Percentiles rank a stretch among this genome's conserved stretches.
These are phyloP conservation scores for Pristionchus maxplancki DNA, from an alignment of 2,888 invertebrate species.

Conservation along the genomic window DNA sequence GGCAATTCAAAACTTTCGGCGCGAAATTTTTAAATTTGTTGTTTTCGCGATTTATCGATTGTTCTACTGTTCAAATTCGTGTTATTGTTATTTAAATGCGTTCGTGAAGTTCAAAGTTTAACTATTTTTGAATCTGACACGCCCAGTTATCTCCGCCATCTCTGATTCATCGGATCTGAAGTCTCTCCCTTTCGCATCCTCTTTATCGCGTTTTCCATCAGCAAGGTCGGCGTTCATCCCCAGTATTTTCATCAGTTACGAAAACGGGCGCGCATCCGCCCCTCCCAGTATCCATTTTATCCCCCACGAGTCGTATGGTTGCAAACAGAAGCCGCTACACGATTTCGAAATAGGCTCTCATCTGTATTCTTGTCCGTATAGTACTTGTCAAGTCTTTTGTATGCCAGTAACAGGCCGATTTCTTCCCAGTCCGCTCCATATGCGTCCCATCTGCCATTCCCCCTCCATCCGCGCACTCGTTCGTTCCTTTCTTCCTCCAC, in stretches of 20 bases:
- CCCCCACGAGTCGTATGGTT: no score
- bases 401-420: not conserved
- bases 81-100: not conserved
- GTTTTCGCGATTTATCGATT: conserved; percentile 8
- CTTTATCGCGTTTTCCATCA: conserved; percentile 23
- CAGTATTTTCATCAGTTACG: conserved; percentile 12
- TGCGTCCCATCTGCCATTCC: conserved; percentile 44
- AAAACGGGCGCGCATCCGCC: not conserved
- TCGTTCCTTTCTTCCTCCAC: conserved; percentile 27
- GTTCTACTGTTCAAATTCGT: not conserved
- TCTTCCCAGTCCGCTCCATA: conserved; percentile 5
- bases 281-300: not conserved
- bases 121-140: not conserved
- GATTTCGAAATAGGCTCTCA: not conserved
- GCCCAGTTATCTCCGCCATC: not conserved
- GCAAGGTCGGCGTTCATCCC: conserved; percentile 29
- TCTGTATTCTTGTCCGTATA: not conserved
- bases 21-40: conserved; percentile 25
- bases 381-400: no score
- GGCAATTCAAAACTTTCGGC: not conserved
- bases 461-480: not conserved
- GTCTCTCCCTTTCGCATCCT: not conserved
- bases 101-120: not conserved
- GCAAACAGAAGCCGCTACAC: not conserved
- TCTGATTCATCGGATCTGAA: not conserved